Percentiles rank a stretch among this genome's conserved stretches.
Evolutionary conservation across 2,888 invertebrate genomes (phyloP).

Genomic region (Endotricha flammealis): DNA sequence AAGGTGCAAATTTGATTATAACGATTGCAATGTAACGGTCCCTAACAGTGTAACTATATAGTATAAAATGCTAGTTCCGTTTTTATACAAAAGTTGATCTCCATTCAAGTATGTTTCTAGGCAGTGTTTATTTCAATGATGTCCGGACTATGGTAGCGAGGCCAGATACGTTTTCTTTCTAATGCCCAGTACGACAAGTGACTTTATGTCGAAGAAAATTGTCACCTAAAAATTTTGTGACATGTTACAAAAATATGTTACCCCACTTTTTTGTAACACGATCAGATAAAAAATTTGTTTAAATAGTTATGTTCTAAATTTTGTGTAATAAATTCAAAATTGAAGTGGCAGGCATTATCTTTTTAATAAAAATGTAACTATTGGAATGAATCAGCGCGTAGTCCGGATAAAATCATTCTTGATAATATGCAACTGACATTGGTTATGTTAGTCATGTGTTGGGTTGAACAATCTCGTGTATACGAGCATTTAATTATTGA

Average conservation of each 20-base stretch:
- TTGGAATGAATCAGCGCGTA: slow-evolving; percentile 5
- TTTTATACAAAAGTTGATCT: slow-evolving; percentile 21
- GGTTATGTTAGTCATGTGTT: slow-evolving; percentile 29
- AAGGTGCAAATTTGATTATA: slow-evolving; percentile 20
- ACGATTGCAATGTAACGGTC: slow-evolving; percentile 14
- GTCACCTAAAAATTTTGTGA: too few relatives aligned
- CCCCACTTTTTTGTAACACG: too few relatives aligned
- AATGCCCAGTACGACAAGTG: too few relatives aligned
- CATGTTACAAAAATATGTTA: too few relatives aligned
- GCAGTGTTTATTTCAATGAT: slow-evolving; percentile 10
- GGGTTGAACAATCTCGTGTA: slow-evolving; percentile 52
- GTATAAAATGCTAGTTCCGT: slow-evolving; percentile 16
- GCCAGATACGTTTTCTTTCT: too few relatives aligned
- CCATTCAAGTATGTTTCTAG: slow-evolving; percentile 12
- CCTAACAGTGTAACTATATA: slow-evolving; percentile 18
- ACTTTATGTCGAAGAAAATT: too few relatives aligned
- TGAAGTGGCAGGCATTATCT: too few relatives aligned
- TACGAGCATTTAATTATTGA: slow-evolving; percentile 54
- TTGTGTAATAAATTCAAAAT: too few relatives aligned
- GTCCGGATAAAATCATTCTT: slow-evolving; percentile 1
- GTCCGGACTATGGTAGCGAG: too few relatives aligned
- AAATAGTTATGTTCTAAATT: too few relatives aligned
- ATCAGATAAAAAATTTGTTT: too few relatives aligned
- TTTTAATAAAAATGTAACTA: too few relatives aligned
- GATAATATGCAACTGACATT: slow-evolving; percentile 4